phyloP scores from a whole-genome alignment of 2,888 invertebrate genomes.

The Stratiomys singularior region DNA sequence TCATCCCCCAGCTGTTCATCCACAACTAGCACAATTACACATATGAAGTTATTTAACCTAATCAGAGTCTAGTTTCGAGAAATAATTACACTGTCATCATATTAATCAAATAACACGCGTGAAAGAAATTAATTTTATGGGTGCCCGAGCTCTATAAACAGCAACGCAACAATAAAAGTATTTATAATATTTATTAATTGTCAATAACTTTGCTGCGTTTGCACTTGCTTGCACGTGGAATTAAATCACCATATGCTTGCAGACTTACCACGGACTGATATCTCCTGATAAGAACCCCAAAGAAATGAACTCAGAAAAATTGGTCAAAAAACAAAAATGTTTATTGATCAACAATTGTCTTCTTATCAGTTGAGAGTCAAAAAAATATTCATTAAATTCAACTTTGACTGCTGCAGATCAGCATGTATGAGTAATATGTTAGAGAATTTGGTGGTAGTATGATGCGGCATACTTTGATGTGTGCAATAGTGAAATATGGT shows the following conservation, averaged over 20 bases:
- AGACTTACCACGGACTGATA: too few species aligned
- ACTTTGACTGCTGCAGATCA: too few species aligned
- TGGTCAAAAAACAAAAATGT: too few species aligned
- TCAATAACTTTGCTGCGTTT: background rate
- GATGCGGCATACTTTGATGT: too few species aligned
- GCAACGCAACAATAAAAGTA: background rate
- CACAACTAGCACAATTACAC: background rate
- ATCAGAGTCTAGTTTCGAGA: background rate
- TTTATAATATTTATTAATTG: background rate
- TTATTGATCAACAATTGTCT: too few species aligned
- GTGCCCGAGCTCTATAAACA: background rate
- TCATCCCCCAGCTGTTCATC: background rate
- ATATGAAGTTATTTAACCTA: background rate
- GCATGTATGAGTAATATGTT: too few species aligned
- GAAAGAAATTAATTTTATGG: slow-evolving; percentile 2
- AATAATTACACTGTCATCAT: background rate
- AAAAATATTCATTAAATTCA: too few species aligned
- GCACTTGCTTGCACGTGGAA: background rate
- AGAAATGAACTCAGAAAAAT: too few species aligned
- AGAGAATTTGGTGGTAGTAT: too few species aligned
- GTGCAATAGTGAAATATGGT: too few species aligned
- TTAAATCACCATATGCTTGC: background rate
- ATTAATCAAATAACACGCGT: background rate
- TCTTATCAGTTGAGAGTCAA: too few species aligned
- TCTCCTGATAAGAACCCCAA: too few species aligned